phyloP scores from a whole-genome alignment of 64 coral and sea anemone genomes.

The Stichodactyla mertensii region DNA sequence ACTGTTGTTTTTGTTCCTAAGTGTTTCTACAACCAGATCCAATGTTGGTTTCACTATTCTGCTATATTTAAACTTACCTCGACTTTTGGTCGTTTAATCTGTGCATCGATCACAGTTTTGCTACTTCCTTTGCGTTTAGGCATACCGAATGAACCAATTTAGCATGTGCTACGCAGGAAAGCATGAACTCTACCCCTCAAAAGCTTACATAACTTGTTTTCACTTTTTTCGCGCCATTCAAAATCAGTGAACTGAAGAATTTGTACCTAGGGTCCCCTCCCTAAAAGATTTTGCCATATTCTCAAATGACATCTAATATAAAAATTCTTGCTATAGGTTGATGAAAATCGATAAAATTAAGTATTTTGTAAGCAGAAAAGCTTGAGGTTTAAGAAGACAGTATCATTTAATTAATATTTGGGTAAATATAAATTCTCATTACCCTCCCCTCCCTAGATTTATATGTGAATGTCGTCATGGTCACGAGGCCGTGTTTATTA shows the following conservation, averaged over 20 bases:
- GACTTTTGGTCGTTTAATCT: not conserved
- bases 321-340: not conserved
- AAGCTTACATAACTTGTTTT: not conserved
- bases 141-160: not conserved
- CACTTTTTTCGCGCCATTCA: not conserved
- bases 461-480: not conserved
- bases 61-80: not conserved
- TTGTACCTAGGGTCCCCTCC: not conserved
- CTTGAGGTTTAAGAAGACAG: too few species aligned
- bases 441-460: not conserved
- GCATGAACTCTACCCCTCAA: not conserved
- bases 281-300: not conserved
- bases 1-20: too few species aligned
- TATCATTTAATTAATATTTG: too few species aligned
- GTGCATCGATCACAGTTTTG: not conserved
- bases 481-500: slow-evolving; percentile 11
- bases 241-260: not conserved
- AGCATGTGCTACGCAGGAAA: not conserved
- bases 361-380: not conserved
- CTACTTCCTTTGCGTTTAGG: not conserved
- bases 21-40: too few species aligned
- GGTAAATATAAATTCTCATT: too few species aligned
- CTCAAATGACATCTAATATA: not conserved
- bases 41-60: too few species aligned
- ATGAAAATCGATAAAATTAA: not conserved